Evolutionary conservation across 2,888 invertebrate genomes (phyloP), one percentile per base, ranked within the genome.

Genomic region (Platerodrilus igneus): DNA sequence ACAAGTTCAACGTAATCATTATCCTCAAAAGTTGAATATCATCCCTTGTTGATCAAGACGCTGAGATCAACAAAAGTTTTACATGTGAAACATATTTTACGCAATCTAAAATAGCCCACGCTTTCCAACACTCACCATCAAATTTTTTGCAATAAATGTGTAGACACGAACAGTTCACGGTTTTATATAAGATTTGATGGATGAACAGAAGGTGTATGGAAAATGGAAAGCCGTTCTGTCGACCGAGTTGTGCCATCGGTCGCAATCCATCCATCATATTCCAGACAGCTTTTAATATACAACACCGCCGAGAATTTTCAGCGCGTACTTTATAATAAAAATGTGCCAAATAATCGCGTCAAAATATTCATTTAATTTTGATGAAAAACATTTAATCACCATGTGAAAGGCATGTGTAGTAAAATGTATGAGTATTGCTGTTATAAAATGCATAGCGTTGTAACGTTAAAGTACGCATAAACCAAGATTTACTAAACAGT

Each of bases 231-330:
- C 53, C 49, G 56, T 55, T 56, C 50, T 52, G 42, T 51, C 47
- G 47, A 47, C 48, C 41, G 48, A 37, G 36, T 45, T 52, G 56
- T 57, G 50, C 44, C 39, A 39, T 48, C 50, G 45, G 44, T 49
- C 45, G 36, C 47, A 44, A 52, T 57, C 53, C 58, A 63, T 63
- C 60, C 54, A 63, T 63, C 62, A 63, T 55, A 42, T 26, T n/a
- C 46, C 50, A 51, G 60, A 57, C 60, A 58, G 58, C 52, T 58
- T 62, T 62, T 60, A 60, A 63, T 62, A 61, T 56, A 59, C 56
- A 60, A 55, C 55, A 54, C 50, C 53, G 34, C 21, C 37, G 37
- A 44, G 45, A 37, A 42, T 37, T 42, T 42, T 42, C 36, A 42
- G 37, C 37, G n/a, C n/a, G 33, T 33, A 42, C 26, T 42, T 34